Conservation (phyloP, 2,888 invertebrate genomes). For the Cepaea hortensis region DNA sequence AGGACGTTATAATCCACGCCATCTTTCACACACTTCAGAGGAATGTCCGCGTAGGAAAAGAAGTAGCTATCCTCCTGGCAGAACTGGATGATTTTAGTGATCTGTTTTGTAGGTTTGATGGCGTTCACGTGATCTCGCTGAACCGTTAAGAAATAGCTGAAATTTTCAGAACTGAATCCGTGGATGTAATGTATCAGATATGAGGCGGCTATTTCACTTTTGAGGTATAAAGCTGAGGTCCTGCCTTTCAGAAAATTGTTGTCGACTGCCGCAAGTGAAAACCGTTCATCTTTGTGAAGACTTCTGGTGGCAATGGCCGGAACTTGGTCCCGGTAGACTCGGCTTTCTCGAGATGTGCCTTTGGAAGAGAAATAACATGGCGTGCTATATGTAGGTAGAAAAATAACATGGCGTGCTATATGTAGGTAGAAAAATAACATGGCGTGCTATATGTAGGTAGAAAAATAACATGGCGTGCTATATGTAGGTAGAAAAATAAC, state of each 20-base stretch:
- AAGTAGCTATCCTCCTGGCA: constrained; percentile 97
- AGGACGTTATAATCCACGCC: constrained; percentile 86
- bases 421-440: too few species aligned
- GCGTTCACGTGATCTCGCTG: constrained; percentile 82
- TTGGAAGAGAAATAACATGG: background rate
- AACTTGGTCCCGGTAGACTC: constrained; percentile 81
- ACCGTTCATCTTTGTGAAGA: constrained; percentile 55
- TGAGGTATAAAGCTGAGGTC: constrained; percentile 52
- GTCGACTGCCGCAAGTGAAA: constrained; percentile 58
- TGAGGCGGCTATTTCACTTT: constrained; percentile 57
- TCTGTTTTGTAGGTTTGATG: constrained; percentile 75
- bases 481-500: background rate
- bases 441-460: too few species aligned
- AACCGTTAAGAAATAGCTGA: constrained; percentile 83
- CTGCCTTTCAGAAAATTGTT: constrained; percentile 50
- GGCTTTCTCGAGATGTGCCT: constrained; percentile 58
- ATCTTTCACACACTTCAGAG: constrained; percentile 87
- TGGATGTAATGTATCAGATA: constrained; percentile 68
- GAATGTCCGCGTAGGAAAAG: constrained; percentile 98
- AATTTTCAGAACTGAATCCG: constrained; percentile 68
- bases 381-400: background rate
- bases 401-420: background rate
- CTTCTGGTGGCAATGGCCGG: constrained; percentile 89
- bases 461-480: background rate
- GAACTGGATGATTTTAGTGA: constrained; percentile 93